Base-by-base conservation (phyloP, 2,888 invertebrate species). In the Archips crataeganus region DNA sequence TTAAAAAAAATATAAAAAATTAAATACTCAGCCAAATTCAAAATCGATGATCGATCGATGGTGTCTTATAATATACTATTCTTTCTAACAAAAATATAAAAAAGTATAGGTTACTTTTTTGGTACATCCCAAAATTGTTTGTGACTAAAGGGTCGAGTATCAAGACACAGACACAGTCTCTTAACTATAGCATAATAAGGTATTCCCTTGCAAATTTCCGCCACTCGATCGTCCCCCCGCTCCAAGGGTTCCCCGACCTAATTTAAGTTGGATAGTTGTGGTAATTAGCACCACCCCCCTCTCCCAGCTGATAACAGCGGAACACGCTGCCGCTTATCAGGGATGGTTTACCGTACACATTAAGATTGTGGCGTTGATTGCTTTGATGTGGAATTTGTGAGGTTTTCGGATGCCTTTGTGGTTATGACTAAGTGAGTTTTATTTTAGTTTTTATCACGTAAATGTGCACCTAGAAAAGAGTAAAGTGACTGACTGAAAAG, bases 221-320 rank as follows among this genome's bases (percentile, higher is more conserved):
- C 72, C 36, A 62, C 63, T 39, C 36, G 67, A 32, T 59, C 63
- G 39, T n/a, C 32, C 59, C 47, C 70, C 64, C 69, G 60, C 10
- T 8, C 6, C 13, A 34, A 51, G 75, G 75, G 77, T 80, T 79
- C 77, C 77, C 80, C 79, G 81, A 82, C 82, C 86, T 85, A 86
- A 86, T 86, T 86, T 85, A 86, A 85, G 77, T 84, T 85, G 81
- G 84, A 82, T 84, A 84, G 85, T 85, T 83, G 81, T 68, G 78
- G 85, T 86, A 85, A 86, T 86, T 85, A 85, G 82, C 82, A 76
- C 73, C 70, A 65, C 70, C 75, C 70, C 60, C 69, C 65, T 63
- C 70, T n/a, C 15, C 32, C 73, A 75, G 71, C 79, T 83, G 84
- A 83, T 83, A 85, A 83, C 79, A 77, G 75, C 76, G 78, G 80